These are phyloP conservation scores for Trinorchestia longiramus DNA, from an alignment of 1,140 invertebrate genomes.

Conservation along the genomic window DNA sequence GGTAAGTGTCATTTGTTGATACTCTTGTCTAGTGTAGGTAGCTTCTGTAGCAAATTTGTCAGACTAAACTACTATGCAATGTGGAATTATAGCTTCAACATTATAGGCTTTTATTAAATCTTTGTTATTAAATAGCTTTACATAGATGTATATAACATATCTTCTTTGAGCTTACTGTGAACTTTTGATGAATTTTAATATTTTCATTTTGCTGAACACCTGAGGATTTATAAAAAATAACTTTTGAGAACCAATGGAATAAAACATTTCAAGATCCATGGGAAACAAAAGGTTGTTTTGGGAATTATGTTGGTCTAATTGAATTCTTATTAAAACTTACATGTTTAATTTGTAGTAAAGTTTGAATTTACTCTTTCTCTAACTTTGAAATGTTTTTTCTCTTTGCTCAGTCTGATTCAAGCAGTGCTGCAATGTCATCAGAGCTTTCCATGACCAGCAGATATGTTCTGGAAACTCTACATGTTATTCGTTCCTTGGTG, in stretches of 20 bases:
- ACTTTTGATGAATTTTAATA: no score
- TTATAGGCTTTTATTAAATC: no score
- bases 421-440: conserved; percentile 57
- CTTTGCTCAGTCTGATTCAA: conserved; percentile 43
- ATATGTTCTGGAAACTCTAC: conserved; percentile 83
- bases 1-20: background rate
- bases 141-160: no score
- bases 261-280: no score
- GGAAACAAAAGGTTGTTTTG: background rate
- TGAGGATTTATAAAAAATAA: no score
- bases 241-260: no score
- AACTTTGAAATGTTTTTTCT: background rate
- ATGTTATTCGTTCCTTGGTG: conserved; percentile 83
- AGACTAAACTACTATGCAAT: background rate
- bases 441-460: conserved; percentile 70
- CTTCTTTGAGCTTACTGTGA: no score
- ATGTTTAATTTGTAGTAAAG: background rate
- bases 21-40: background rate
- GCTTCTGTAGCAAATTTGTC: background rate
- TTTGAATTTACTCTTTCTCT: background rate
- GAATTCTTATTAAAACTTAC: background rate
- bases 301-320: background rate
- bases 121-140: no score
- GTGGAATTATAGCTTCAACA: no score
- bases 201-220: no score